phyloP scores from a whole-genome alignment of 1,140 invertebrate genomes.

The Pantala flavescens region DNA sequence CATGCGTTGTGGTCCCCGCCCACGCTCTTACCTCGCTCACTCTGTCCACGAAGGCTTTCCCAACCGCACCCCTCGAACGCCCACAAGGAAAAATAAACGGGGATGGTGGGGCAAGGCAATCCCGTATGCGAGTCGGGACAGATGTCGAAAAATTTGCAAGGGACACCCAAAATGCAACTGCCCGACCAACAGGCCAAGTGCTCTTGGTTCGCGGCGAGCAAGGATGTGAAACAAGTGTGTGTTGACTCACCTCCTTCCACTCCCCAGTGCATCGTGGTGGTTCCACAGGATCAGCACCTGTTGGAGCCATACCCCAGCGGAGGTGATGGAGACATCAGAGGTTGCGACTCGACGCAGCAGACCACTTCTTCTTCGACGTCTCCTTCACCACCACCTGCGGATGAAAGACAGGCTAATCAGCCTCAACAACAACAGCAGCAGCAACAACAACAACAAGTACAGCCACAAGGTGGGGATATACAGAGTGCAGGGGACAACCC shows the following conservation, averaged over 20 bases:
- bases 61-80: too few relatives aligned
- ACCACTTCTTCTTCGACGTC: background rate
- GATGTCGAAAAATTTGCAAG: background rate
- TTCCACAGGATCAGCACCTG: conserved; percentile 35
- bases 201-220: background rate
- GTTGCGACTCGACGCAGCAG: conserved; percentile 24
- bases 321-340: conserved; percentile 27
- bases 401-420: conserved; percentile 9
- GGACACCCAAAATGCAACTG: background rate
- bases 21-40: too few relatives aligned
- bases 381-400: conserved; percentile 14
- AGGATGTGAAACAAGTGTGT: background rate
- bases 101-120: background rate
- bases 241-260: background rate
- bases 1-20: too few relatives aligned
- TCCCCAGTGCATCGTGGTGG: conserved; percentile 22
- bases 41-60: too few relatives aligned
- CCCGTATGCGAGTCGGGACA: too few relatives aligned
- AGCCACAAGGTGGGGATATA: conserved; percentile 28
- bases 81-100: too few relatives aligned
- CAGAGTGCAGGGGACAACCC: conserved; percentile 23
- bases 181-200: background rate
- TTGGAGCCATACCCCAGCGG: conserved; percentile 20
- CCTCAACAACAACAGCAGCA: background rate
- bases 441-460: background rate